Percentiles rank a stretch among this genome's conserved stretches.
Evolutionary conservation across 2,888 invertebrate genomes (phyloP).

Genomic region (Leptarthrus brevirostris): DNA sequence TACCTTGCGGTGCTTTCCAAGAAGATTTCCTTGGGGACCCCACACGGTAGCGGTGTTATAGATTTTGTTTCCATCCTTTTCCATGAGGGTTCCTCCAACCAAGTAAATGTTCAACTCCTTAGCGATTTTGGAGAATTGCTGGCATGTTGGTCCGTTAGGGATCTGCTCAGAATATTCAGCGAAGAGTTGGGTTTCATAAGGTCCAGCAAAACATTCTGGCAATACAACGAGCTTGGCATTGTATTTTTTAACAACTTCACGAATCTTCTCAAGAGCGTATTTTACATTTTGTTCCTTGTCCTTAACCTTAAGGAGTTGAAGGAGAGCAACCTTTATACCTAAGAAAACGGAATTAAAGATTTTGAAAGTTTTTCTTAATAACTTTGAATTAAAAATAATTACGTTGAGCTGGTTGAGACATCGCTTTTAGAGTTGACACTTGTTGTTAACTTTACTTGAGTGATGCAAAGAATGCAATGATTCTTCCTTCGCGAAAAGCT

Average conservation of each 20-base stretch:
- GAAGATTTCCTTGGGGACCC: slow-evolving; percentile 80
- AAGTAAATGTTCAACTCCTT: slow-evolving; percentile 75
- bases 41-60: no score
- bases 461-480: no score
- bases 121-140: no score
- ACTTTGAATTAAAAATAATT: background rate
- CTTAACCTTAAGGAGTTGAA: slow-evolving; percentile 80
- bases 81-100: slow-evolving; percentile 92
- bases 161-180: no score
- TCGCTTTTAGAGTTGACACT: background rate
- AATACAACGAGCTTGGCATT: no score
- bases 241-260: no score
- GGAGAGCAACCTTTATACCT: slow-evolving; percentile 73
- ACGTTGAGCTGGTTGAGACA: background rate
- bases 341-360: background rate
- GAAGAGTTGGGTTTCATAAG: no score
- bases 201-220: no score
- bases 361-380: background rate
- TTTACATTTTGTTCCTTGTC: slow-evolving; percentile 79
- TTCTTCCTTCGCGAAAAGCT: no score
- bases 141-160: slow-evolving; percentile 56
- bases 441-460: no score
- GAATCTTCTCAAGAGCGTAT: no score
- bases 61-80: slow-evolving; percentile 74
- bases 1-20: slow-evolving; percentile 88